These are phyloP conservation scores for Acipenser ruthenus DNA, from an alignment of 2,797 vertebrate genomes.

Conservation along the genomic window DNA sequence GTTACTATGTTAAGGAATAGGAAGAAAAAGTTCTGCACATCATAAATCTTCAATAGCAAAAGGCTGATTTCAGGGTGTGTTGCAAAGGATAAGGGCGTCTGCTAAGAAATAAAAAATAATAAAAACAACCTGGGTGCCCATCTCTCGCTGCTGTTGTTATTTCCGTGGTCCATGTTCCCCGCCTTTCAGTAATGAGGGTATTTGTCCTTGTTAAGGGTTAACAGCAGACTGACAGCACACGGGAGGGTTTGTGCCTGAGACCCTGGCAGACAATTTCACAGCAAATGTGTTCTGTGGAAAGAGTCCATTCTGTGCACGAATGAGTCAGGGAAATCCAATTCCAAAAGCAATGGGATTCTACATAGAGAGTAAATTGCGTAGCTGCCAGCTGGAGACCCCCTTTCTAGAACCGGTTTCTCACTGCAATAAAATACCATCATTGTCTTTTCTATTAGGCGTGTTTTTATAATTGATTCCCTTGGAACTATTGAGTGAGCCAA, in stretches of 20 bases:
- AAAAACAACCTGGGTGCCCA: conserved; percentile 1
- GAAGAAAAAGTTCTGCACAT: too few relatives aligned
- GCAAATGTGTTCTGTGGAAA: conserved; percentile 47
- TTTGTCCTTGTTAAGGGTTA: conserved; percentile 60
- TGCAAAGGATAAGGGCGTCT: too few relatives aligned
- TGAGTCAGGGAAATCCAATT: conserved; percentile 73
- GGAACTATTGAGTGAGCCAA: neutral
- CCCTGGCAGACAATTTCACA: conserved; percentile 62
- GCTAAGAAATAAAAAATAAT: too few relatives aligned
- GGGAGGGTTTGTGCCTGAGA: conserved; percentile 43
- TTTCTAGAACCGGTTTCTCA: conserved; percentile 36
- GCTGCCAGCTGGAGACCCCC: conserved; percentile 59
- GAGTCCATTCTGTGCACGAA: conserved; percentile 64
- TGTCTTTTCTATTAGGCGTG: conserved; percentile 64
- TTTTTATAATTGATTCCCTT: conserved; percentile 71
- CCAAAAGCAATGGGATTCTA: conserved; percentile 69
- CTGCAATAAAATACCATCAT: conserved; percentile 60
- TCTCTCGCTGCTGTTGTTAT: conserved; percentile 22
- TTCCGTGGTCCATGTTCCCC: conserved; percentile 12
- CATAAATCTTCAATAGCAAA: too few relatives aligned
- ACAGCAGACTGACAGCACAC: conserved; percentile 48
- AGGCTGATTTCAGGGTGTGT: too few relatives aligned
- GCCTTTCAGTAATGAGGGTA: conserved; percentile 52
- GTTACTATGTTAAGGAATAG: too few relatives aligned
- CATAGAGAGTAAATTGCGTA: conserved; percentile 65